Percentiles rank a stretch among this genome's conserved stretches.
Conservation (phyloP, 92 coral and sea anemone species). For the Heliopora coerulea region DNA sequence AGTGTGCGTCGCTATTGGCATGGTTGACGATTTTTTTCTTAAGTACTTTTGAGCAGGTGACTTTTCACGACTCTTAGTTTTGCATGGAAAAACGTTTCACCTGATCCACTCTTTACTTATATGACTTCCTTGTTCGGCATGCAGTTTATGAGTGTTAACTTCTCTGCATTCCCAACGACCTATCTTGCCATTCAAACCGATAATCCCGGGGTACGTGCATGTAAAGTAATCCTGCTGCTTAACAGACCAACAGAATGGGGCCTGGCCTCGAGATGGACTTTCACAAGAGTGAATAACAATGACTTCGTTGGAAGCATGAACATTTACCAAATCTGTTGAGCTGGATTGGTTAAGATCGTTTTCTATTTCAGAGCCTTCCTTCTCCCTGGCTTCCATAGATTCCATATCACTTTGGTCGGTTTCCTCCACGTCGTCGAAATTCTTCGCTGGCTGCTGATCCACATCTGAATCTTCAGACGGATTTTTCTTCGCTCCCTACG, state of each 20-base stretch:
- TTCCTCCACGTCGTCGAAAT: no score
- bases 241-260: slow-evolving; percentile 28
- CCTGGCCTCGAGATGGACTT: neutral
- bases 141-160: slow-evolving; percentile 31
- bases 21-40: slow-evolving; percentile 24
- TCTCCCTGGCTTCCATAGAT: slow-evolving; percentile 20
- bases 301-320: slow-evolving; percentile 25
- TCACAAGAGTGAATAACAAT: slow-evolving; percentile 34
- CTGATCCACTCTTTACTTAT: slow-evolving; percentile 23
- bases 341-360: slow-evolving; percentile 8
- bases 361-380: slow-evolving; percentile 12
- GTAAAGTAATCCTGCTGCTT: slow-evolving; percentile 32
- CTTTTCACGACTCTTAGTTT: slow-evolving; percentile 11
- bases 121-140: slow-evolving; percentile 31
- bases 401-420: no score
- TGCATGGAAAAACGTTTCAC: slow-evolving; percentile 30
- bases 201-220: slow-evolving; percentile 25
- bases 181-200: slow-evolving; percentile 1
- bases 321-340: slow-evolving; percentile 9
- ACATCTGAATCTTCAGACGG: no score
- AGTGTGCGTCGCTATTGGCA: slow-evolving; percentile 21
- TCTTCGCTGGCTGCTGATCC: no score
- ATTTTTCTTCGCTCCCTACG: no score
- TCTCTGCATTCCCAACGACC: slow-evolving; percentile 23
- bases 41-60: slow-evolving; percentile 33